phyloP scores from a whole-genome alignment of 2,888 invertebrate species.

The Epicampocera succincta region DNA sequence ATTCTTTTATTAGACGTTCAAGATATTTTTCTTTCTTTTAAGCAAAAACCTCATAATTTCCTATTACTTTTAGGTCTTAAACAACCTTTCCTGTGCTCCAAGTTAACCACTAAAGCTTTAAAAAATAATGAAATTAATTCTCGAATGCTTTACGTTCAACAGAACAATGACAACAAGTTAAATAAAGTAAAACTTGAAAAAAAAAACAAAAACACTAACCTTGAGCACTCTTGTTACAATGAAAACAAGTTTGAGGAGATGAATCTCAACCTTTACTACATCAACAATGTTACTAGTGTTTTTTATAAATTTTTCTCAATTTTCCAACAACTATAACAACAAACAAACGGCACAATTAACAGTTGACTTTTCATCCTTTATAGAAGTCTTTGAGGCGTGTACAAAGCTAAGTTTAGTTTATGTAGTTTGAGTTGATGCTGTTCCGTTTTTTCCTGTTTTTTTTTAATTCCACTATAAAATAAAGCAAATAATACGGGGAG shows the following conservation, averaged over 20 bases:
- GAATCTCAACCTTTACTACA: slow-evolving; percentile 53
- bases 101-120: slow-evolving; percentile 56
- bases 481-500: slow-evolving; percentile 36
- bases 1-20: too few species aligned
- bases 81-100: background rate
- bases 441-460: background rate
- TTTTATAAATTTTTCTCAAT: slow-evolving; percentile 26
- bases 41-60: background rate
- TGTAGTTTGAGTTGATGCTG: slow-evolving; percentile 19
- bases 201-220: slow-evolving; percentile 52
- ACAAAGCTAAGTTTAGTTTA: slow-evolving; percentile 56
- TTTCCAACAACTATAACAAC: slow-evolving; percentile 33
- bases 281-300: slow-evolving; percentile 36
- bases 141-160: slow-evolving; percentile 21
- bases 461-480: slow-evolving; percentile 25
- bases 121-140: slow-evolving; percentile 62
- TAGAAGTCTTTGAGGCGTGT: slow-evolving; percentile 62
- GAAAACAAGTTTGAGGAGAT: slow-evolving; percentile 47
- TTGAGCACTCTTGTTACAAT: slow-evolving; percentile 63
- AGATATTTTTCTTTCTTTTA: background rate
- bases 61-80: background rate
- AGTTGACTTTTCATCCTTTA: slow-evolving; percentile 55
- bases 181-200: slow-evolving; percentile 16
- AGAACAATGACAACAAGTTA: slow-evolving; percentile 48
- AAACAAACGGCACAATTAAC: slow-evolving; percentile 51